Evolutionary conservation across 1,140 invertebrate genomes (phyloP).

Genomic region (Zaprionus lachaisei): DNA sequence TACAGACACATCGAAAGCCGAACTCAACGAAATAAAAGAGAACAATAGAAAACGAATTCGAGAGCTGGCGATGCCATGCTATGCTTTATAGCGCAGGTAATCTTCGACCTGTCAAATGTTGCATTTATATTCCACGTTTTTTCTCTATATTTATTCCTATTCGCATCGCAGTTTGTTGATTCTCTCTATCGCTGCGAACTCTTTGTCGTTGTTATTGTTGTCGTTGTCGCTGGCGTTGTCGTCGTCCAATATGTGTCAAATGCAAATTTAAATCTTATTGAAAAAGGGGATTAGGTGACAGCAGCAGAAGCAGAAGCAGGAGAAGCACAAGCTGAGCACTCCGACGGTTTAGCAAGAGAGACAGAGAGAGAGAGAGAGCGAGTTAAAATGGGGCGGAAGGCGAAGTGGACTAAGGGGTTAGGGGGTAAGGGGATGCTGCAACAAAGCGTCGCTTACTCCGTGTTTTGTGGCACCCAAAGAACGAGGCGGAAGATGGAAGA

Average conservation of each 20-base stretch:
- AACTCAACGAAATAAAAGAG: neutral
- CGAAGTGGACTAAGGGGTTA: no score
- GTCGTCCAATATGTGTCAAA: conserved; percentile 83
- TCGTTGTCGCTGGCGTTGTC: conserved; percentile 51
- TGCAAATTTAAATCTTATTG: conserved; percentile 83
- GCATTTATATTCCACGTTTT: conserved; percentile 32
- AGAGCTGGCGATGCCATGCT: neutral
- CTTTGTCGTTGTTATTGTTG: conserved; percentile 12
- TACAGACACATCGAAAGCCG: neutral
- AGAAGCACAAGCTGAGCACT: conserved; percentile 19
- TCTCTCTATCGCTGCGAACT: conserved; percentile 16
- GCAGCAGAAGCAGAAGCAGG: conserved; percentile 57
- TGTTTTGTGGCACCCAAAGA: conserved; percentile 40
- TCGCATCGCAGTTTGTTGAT: conserved; percentile 36
- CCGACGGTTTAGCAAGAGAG: neutral
- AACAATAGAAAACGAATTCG: neutral
- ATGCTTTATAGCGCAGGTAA: conserved; percentile 55
- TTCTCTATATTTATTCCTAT: conserved; percentile 39
- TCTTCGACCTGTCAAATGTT: conserved; percentile 48
- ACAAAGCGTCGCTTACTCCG: conserved; percentile 31
- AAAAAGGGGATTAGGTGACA: conserved; percentile 80
- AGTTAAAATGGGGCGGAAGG: neutral
- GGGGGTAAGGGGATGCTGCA: conserved; percentile 4
- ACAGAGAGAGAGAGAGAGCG: neutral
- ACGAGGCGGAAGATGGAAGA: conserved; percentile 22